Base-by-base conservation (phyloP, 2,797 vertebrate genomes). In the Nyctibius grandis region DNA sequence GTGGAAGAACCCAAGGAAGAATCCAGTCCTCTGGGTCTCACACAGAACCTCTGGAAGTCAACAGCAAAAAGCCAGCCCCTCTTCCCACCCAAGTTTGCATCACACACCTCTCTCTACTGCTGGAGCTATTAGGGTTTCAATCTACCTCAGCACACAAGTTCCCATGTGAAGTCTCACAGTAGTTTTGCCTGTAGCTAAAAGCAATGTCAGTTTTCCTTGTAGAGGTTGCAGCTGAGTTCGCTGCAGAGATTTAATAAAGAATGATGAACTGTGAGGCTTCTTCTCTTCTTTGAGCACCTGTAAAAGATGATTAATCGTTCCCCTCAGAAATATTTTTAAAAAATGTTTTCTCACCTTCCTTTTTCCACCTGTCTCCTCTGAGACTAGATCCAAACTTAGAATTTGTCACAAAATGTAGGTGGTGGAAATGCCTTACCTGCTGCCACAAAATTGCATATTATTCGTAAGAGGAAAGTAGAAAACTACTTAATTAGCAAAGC, bases 121-220 rank as follows among this genome's bases (percentile, higher is more conserved):
- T 60, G 42, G 29, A 82, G 29, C 9, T 50, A 6, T 33, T 70
- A 64, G 47, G 23, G 3, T 59, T 90, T 91, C 70, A 82, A 0
- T 31, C 48, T 70, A 29, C 18, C 25, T 34, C 17, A 73, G 12
- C 22, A 45, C 22, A 54, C 33, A 64, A 15, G 19, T 12, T 85
- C 54, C 50, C 53, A 10, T 33, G 38, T 73, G 65, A 75, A 93
- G 44, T 28, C n/a, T 93, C 40, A 56, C 19, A 16, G 74, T 33
- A 82, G 12, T 67, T 91, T 59, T 94, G 85, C 80, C 73, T 79
- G 70, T 60, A 91, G 76, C 73, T 88, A 89, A 96, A 89, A 95
- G 7, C 28, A 57, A 63, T 56, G 54, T 70, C 50, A 45, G 34
- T 60, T 81, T 93, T 89, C 47, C 25, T 59, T 69, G 60, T 31